These are phyloP conservation scores for Drosophila tani DNA, from an alignment of 1,140 invertebrate species.

Conservation along the genomic window DNA sequence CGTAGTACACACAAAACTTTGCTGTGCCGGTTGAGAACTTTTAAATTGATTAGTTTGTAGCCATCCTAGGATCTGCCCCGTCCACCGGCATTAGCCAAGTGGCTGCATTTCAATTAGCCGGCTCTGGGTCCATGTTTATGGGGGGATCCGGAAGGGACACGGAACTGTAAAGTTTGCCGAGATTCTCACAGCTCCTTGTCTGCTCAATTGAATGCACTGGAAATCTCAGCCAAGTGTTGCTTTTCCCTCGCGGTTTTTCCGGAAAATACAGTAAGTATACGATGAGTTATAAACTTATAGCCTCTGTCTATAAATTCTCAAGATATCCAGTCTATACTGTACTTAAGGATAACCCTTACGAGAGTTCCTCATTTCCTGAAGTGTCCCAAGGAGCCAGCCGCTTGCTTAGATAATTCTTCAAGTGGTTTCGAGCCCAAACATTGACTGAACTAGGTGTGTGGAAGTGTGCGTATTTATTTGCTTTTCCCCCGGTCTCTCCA, in stretches of 20 bases:
- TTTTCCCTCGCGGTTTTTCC: constrained; percentile 18
- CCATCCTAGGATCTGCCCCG: constrained; percentile 3
- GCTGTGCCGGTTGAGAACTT: constrained; percentile 59
- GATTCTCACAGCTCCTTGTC: constrained; percentile 43
- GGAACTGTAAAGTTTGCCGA: constrained; percentile 33
- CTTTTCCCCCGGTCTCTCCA: neutral
- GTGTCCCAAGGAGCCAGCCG: constrained; percentile 2
- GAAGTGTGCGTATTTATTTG: constrained; percentile 19
- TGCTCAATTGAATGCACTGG: constrained; percentile 43
- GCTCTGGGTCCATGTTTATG: constrained; percentile 32
- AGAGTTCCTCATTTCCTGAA: constrained; percentile 18
- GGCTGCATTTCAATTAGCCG: constrained; percentile 75
- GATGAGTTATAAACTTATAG: neutral
- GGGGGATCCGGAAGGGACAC: neutral
- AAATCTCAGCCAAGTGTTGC: constrained; percentile 25
- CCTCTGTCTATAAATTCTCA: no score
- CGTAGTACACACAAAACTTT: constrained; percentile 59
- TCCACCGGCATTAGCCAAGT: constrained; percentile 47
- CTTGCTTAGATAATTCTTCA: constrained; percentile 34
- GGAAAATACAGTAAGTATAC: neutral
- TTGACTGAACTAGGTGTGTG: constrained; percentile 15
- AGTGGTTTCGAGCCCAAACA: constrained; percentile 19
- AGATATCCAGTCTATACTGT: neutral
- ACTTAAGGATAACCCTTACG: neutral
- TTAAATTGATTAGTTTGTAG: constrained; percentile 81